phyloP scores from a whole-genome alignment of 2,113 vertebrate species.

The Ellobius talpinus region DNA sequence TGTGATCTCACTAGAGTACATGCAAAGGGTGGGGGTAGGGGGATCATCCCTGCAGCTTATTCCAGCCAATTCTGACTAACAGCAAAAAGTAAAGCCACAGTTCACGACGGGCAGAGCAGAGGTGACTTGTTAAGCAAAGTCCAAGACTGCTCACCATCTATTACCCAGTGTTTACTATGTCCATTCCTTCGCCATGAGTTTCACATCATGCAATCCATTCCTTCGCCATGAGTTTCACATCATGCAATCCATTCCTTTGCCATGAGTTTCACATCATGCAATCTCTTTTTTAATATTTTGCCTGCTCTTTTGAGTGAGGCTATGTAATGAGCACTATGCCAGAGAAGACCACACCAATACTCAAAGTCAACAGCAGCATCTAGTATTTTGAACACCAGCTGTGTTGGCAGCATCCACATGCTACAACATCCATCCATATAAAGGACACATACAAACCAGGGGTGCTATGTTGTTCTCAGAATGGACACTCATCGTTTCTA shows the following conservation, averaged over 20 bases:
- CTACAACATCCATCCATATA: not conserved
- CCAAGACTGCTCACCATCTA: not conserved
- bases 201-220: not conserved
- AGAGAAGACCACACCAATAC: not conserved
- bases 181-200: not conserved
- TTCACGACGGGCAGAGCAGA: not conserved
- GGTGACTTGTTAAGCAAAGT: not conserved
- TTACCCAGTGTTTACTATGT: not conserved
- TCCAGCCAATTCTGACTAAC: not conserved
- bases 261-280: not conserved
- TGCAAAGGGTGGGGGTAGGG: not conserved
- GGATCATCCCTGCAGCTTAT: not conserved
- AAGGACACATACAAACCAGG: not conserved
- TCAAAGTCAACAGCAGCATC: not conserved
- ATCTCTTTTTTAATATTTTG: not conserved
- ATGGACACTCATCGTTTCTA: not conserved
- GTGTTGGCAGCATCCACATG: not conserved
- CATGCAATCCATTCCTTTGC: too few species aligned
- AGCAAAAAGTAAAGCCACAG: not conserved
- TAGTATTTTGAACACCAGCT: not conserved
- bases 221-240: not conserved
- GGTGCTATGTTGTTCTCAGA: not conserved
- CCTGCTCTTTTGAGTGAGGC: not conserved
- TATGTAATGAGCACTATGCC: not conserved
- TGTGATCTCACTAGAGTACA: conserved; percentile 63